Conservation (phyloP, 2,888 invertebrate genomes). For the Stenotaenia linearis region DNA sequence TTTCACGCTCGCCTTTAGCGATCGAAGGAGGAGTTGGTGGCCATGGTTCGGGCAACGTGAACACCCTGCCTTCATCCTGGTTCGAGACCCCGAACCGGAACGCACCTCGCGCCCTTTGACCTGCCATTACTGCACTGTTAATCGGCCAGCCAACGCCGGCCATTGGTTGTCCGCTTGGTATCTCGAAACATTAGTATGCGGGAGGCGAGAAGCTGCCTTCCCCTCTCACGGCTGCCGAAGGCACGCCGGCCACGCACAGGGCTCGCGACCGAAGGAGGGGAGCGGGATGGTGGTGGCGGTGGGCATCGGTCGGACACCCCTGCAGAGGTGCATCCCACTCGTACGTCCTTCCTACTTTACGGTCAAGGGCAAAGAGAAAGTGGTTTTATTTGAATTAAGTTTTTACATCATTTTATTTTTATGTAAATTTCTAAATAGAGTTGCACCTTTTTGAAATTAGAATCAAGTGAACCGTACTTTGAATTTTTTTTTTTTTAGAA, state of each 20-base stretch:
- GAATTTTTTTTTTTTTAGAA: too few relatives aligned
- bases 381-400: not conserved
- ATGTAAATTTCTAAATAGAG: too few relatives aligned
- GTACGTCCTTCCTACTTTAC: not conserved
- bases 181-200: slow-evolving; percentile 17
- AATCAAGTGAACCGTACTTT: too few relatives aligned
- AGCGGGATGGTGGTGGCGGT: not conserved
- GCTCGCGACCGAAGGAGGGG: slow-evolving; percentile 4
- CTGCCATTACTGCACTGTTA: slow-evolving; percentile 28
- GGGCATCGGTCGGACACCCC: slow-evolving; percentile 1
- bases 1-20: not conserved
- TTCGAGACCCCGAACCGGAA: slow-evolving; percentile 32
- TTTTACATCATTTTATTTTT: not conserved
- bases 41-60: not conserved
- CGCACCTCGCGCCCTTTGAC: slow-evolving; percentile 26
- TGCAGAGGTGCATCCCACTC: not conserved
- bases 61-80: slow-evolving; percentile 30
- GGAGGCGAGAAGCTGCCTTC: not conserved
- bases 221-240: slow-evolving; percentile 1
- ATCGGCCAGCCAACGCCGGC: slow-evolving; percentile 11
- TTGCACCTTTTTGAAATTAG: too few relatives aligned
- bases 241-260: not conserved
- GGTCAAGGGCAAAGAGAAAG: not conserved
- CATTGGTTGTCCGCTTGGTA: slow-evolving; percentile 18
- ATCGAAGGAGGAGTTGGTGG: not conserved